Evolutionary conservation across 2,797 vertebrate species (phyloP), one percentile per base, ranked within the genome.

Genomic region (Sebastes vulpes): DNA sequence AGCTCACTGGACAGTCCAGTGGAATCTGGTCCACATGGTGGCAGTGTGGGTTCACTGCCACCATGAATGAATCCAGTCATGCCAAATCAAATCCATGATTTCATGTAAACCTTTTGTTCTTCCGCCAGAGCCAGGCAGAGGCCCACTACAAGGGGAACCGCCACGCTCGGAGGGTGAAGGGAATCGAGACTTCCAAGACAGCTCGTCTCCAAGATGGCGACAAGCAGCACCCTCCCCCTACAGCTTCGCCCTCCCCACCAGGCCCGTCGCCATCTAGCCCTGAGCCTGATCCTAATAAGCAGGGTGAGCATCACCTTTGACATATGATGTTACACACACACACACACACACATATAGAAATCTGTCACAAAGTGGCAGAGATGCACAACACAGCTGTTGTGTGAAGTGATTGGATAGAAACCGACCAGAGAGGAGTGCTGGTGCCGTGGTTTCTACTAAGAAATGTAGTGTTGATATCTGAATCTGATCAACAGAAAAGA

Each of bases 141-240:
- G 97, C 97, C 3, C 97, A 98, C 92, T 98, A 98, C 82, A 98
- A 97, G 91, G 97, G 97, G 32, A 98, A 98, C 81, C 96, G 97
- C 28, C 97, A 98, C 1, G 97, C 97, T 66, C 95, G 97, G 48
- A 93, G 97, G 85, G 94, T 97, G 79, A 98, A 98, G 85, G 97
- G 97, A 71, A 97, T 97, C 0, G 97, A 97, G 90, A 97, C 97
- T 4, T 96, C 96, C 79, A 97, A 97, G 89, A 96, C 94, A 12
- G 56, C 82, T 58, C 96, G 96, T 81, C 90, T 93, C 73, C 96
- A 95, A 85, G 97, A 97, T 48, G 87, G 92, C 5, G 96, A 96
- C 80, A 97, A 96, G 90, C 91, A 88, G 63, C 81, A 75, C 12
- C 86, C 90, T 67, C 85, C 86, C 35, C 73, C 83, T 16, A 68